Evolutionary conservation across 2,888 invertebrate species (phyloP).

Genomic region (Bursaphelenchus okinawaensis): DNA sequence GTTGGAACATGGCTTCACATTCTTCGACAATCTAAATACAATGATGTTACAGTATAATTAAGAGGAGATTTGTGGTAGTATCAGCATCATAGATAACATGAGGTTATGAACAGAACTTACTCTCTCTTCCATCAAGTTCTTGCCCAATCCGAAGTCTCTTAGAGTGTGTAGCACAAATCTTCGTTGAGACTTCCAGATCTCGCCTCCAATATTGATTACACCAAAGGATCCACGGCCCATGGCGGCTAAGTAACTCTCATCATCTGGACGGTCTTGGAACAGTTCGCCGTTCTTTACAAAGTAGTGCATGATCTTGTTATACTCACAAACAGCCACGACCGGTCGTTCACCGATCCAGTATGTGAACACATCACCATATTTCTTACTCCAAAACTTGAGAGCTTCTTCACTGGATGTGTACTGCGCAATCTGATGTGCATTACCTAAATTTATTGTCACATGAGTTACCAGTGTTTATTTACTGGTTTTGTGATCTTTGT

Average conservation of each 20-base stretch:
- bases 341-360: conserved; percentile 10
- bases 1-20: background rate
- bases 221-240: conserved; percentile 18
- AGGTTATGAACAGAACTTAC: conserved; percentile 7
- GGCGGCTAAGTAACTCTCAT: too few relatives aligned
- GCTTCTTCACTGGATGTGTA: background rate
- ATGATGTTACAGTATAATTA: too few relatives aligned
- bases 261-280: background rate
- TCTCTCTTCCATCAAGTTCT: conserved; percentile 20
- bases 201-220: conserved; percentile 13
- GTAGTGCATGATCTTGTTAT: conserved; percentile 1
- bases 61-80: too few relatives aligned
- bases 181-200: conserved; percentile 13
- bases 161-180: conserved; percentile 16
- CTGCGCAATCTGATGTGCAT: background rate
- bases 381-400: conserved; percentile 2
- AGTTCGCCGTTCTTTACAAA: conserved; percentile 4
- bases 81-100: background rate
- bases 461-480: too few relatives aligned
- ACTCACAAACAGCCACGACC: conserved; percentile 4
- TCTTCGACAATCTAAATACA: background rate
- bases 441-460: background rate
- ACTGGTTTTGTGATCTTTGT: too few relatives aligned
- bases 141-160: conserved; percentile 18
- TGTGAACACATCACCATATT: conserved; percentile 8